A percentile compares a stretch with the other conserved stretches of the same genome.
phyloP scores from a whole-genome alignment of 2,888 invertebrate genomes.

The Crematogaster levior region DNA sequence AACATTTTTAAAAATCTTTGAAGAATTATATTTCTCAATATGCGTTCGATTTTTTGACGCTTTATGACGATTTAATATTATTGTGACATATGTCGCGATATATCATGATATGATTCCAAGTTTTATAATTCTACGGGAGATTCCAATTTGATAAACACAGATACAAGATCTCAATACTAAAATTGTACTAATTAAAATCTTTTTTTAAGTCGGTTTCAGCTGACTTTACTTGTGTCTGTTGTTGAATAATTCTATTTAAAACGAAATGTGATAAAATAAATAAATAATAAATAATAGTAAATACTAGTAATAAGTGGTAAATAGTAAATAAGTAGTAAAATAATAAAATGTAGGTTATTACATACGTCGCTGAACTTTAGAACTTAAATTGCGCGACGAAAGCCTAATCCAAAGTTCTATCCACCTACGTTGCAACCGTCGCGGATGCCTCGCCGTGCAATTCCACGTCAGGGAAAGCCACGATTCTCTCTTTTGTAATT shows the following conservation, averaged over 20 bases:
- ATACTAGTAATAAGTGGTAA: too few relatives aligned
- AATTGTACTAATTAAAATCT: slow-evolving; percentile 7
- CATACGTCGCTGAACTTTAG: neutral
- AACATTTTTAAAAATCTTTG: slow-evolving; percentile 10
- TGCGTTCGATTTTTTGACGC: neutral
- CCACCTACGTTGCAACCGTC: slow-evolving; percentile 18
- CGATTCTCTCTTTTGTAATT: slow-evolving; percentile 55
- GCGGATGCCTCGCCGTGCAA: slow-evolving; percentile 41
- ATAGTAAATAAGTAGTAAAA: too few relatives aligned
- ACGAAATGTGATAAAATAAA: neutral
- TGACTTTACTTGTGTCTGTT: neutral
- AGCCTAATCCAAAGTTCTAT: slow-evolving; percentile 19
- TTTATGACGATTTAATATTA: neutral
- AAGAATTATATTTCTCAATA: neutral
- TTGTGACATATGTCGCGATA: neutral
- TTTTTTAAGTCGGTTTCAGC: neutral
- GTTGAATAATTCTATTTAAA: neutral
- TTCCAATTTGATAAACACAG: neutral
- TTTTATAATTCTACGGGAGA: neutral
- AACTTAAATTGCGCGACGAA: neutral
- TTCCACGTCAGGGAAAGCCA: slow-evolving; percentile 6
- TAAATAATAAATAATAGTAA: neutral
- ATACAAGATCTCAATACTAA: neutral
- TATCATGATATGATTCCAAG: neutral
- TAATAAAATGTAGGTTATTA: neutral